Percentiles rank a stretch among this genome's conserved stretches.
phyloP scores from a whole-genome alignment of 2,113 vertebrate species.

The Gambusia affinis region DNA sequence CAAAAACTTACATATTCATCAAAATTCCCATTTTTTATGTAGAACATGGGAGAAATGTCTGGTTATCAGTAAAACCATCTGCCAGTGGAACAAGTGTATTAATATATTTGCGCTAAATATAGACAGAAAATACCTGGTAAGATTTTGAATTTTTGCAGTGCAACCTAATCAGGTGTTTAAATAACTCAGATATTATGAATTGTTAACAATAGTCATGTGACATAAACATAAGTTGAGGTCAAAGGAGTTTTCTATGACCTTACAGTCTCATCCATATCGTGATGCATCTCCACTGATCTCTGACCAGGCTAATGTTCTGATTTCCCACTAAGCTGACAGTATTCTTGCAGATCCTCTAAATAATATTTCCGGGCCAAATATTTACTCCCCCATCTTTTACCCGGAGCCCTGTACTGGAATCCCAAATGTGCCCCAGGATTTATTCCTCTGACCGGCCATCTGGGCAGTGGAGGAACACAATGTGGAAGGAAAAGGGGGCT shows the following conservation, averaged over 20 bases:
- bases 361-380: slow-evolving; percentile 14
- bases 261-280: neutral
- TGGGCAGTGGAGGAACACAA: slow-evolving; percentile 73
- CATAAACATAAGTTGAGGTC: neutral
- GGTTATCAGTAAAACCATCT: too few species aligned
- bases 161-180: neutral
- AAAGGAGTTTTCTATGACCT: neutral
- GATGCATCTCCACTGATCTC: neutral
- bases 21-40: too few species aligned
- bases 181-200: neutral
- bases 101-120: too few species aligned
- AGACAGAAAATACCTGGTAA: too few species aligned
- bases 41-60: too few species aligned
- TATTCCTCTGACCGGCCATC: slow-evolving; percentile 74
- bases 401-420: slow-evolving; percentile 67
- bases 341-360: neutral
- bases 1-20: too few species aligned
- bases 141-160: too few species aligned
- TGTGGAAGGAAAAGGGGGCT: slow-evolving; percentile 57
- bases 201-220: neutral
- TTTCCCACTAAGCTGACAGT: neutral
- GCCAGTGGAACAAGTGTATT: too few species aligned
- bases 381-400: slow-evolving; percentile 34
- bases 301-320: too few species aligned
- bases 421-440: slow-evolving; percentile 65